Base-by-base conservation (phyloP, 2,113 vertebrate genomes). In the Guaruba guarouba region DNA sequence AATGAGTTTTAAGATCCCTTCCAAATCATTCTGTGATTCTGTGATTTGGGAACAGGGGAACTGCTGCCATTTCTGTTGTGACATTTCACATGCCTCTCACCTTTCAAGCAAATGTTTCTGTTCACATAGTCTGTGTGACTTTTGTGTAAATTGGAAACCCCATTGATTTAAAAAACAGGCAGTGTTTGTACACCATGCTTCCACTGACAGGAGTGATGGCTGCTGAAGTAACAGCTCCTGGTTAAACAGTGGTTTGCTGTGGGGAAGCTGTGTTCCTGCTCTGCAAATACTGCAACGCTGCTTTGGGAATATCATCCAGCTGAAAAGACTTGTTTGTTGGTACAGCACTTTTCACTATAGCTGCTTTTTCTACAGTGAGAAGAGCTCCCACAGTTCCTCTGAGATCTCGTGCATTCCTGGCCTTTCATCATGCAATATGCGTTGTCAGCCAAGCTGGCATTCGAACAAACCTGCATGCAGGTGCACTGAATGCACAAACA, bases 401-500 rank as follows among this genome's bases (percentile, higher is more conserved):
- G 11, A 67, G 55, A 39, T 86, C 17, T 33, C 0, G 0, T 4
- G 33, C 1, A 0, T 41, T 76, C 68, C 69, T 86, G 57, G 52
- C 51, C 92, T 83, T 62, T 59, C 79, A 25, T 73, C 41, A 15
- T 1, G 2, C 4, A 3, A 9, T 17, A 2, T 3, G 8, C 0
- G 1, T 16, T 69, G 73, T 44, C 74, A 86, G 62, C 88, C 62
- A 8, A 4, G 27, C 57, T 41, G 48, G 61, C 74, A 11, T 31
- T 9, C 1, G 2, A 9, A 23, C 0, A 0, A n/a, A 24, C 61
- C 82, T 48, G 37, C 0, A 2, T 3, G 2, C 75, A 25, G 44
- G 67, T 78, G 63, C 28, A 5, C 49, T 37, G 39, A 29, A 19
- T 59, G 35, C 80, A 44, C 52, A 39, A 18, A 39, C 20, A 51